Conservation (phyloP, 2,113 vertebrate species). For the Poeciliopsis prolifica region DNA sequence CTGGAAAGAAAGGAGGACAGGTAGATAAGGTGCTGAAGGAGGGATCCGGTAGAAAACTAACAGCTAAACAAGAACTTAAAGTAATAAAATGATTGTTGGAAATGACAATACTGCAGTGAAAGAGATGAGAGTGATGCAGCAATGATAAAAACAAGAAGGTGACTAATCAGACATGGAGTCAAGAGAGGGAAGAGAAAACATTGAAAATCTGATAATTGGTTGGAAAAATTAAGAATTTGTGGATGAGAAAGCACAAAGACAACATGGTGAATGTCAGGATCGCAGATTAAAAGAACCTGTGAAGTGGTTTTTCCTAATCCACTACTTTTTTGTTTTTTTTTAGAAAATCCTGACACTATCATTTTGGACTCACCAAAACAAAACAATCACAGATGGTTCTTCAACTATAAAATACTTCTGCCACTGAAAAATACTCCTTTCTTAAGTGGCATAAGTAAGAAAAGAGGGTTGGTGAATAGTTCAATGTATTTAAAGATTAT, state of each 20-base stretch:
- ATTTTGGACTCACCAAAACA: no score
- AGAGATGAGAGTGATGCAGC: conserved; percentile 31
- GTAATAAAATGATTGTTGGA: conserved; percentile 40
- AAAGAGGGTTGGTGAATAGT: no score
- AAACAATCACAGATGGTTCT: no score
- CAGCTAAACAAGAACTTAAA: conserved; percentile 20
- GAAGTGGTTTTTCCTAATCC: not conserved
- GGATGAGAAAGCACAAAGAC: conserved; percentile 11
- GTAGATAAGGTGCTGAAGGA: conserved; percentile 24
- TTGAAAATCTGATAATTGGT: conserved; percentile 25
- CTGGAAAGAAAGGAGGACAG: conserved; percentile 25
- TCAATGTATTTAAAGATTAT: no score
- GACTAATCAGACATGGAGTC: not conserved
- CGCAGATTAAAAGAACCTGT: not conserved
- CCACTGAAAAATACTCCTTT: no score
- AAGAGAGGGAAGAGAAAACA: not conserved
- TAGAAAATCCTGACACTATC: no score
- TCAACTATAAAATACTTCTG: no score
- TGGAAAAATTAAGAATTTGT: conserved; percentile 9
- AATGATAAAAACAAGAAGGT: conserved; percentile 6
- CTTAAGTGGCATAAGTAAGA: no score
- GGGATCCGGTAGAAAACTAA: conserved; percentile 6
- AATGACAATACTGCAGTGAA: conserved; percentile 8
- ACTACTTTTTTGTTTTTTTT: no score
- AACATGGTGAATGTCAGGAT: not conserved